These are phyloP conservation scores for Sclerodermus sp. DNA, from an alignment of 2,888 invertebrate species.

Conservation along the genomic window DNA sequence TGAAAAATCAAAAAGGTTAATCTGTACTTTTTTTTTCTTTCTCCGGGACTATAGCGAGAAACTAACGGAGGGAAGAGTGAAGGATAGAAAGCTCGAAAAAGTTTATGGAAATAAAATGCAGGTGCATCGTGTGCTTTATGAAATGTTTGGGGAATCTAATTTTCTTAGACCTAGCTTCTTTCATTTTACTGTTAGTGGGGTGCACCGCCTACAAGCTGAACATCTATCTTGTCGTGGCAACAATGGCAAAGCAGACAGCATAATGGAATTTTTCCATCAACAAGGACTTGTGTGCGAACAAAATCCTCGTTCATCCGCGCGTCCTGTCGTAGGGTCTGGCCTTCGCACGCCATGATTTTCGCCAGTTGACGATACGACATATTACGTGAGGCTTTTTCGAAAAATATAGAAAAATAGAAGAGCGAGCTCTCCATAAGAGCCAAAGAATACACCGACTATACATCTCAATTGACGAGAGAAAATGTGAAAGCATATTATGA, in stretches of 20 bases:
- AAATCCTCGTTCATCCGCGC: constrained; percentile 1
- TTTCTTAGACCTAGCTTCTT: too few species aligned
- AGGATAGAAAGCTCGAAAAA: too few species aligned
- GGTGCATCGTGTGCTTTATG: too few species aligned
- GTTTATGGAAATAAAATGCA: neutral
- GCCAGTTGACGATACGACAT: neutral
- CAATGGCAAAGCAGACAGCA: constrained; percentile 14
- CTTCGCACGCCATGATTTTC: neutral
- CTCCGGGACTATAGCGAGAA: too few species aligned
- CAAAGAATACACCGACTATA: neutral
- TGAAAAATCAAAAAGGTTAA: too few species aligned
- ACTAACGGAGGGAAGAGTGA: too few species aligned
- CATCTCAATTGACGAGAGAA: too few species aligned
- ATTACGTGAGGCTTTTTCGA: neutral
- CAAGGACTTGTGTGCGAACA: constrained; percentile 14
- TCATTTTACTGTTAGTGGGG: too few species aligned
- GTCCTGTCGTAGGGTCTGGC: too few species aligned
- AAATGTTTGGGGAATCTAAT: neutral
- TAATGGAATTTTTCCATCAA: constrained; percentile 43
- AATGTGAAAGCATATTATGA: too few species aligned
- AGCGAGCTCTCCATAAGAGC: neutral
- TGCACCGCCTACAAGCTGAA: neutral
- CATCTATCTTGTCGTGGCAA: neutral
- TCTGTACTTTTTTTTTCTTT: too few species aligned
- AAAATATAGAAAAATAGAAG: neutral